Evolutionary conservation across 2,888 invertebrate species (phyloP), one percentile per base, ranked within the genome.

Genomic region (Hoplodrina blanda): DNA sequence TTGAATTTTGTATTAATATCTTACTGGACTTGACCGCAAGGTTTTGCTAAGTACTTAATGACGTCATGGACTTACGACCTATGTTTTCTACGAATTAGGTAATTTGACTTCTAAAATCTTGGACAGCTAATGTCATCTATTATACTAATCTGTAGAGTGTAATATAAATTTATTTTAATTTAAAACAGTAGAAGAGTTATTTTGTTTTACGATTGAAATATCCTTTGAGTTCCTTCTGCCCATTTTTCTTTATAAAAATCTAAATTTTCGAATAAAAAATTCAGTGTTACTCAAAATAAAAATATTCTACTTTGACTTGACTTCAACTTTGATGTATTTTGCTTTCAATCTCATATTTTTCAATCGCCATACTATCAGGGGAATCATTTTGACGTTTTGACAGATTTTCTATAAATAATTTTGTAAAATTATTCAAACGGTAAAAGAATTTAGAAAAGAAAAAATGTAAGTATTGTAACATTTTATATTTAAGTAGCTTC

Each of bases 361-460:
- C 20, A 75, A 50, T 33, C 20, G 11, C n/a, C 49, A 76, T 19
- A 55, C 33, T 60, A n/a, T 52, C 73, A 15, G 6, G 70, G 70
- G 77, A 69, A 55, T 76, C 0, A 44, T 25, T 49, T 76, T 44
- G 69, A 68, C 41, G 19, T 76, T 60, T 73, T 50, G 77, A 69
- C 73, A 61, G 70, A 13, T 56, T 10, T 25, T 19, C 19, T 50
- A n/a, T 19, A 50, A 68, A 68, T 50, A 73, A 19, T 15, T 1
- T 66, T 75, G 25, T 25, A 8, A 15, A 69, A 56, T 19, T n/a
- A 20, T 37, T 68, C 5, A 4, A 49, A 17, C 15, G 46, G 46
- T 46, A 6, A 46, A 17, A 41, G 11, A 41, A 41, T 1, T 41
- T 41, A 2, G 41, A 41, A 41, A 3, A 10, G 11, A 13, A 41